Evolutionary conservation across 2,113 vertebrate species (phyloP).

Genomic region (Scatophagus argus): DNA sequence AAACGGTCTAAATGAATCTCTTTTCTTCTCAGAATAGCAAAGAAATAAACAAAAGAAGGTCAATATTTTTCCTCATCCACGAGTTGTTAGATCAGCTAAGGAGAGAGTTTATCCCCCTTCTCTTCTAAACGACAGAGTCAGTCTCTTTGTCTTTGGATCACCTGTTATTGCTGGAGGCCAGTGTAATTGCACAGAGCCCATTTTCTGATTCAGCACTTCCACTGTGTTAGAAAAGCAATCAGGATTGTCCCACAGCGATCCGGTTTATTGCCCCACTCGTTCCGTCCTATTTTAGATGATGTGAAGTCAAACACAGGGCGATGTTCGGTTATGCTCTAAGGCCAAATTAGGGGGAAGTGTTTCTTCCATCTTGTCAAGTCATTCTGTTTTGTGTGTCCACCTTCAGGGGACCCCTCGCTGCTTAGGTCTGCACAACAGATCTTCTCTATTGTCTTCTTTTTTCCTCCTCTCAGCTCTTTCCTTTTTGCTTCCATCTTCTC

Average conservation of each 20-base stretch:
- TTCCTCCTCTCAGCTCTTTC: neutral
- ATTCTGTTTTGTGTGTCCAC: neutral
- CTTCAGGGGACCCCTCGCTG: slow-evolving; percentile 19
- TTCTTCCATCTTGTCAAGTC: slow-evolving; percentile 23
- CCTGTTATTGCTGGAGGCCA: slow-evolving; percentile 49
- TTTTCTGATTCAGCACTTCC: slow-evolving; percentile 69
- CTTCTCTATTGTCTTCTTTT: slow-evolving; percentile 42
- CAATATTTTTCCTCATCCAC: slow-evolving; percentile 34
- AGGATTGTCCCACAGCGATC: slow-evolving; percentile 50
- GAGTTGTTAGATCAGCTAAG: slow-evolving; percentile 37
- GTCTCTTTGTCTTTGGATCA: slow-evolving; percentile 43
- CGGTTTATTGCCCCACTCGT: slow-evolving; percentile 53
- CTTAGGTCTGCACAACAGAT: slow-evolving; percentile 51
- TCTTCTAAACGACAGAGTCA: slow-evolving; percentile 25
- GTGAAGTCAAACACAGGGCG: slow-evolving; percentile 34
- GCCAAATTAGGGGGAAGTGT: slow-evolving; percentile 31
- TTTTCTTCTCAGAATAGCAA: neutral
- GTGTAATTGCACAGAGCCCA: slow-evolving; percentile 45
- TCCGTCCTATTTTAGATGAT: slow-evolving; percentile 56
- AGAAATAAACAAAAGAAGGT: slow-evolving; percentile 33
- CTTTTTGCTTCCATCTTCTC: neutral
- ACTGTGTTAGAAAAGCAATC: slow-evolving; percentile 63
- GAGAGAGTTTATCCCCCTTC: neutral
- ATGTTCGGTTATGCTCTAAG: slow-evolving; percentile 34
- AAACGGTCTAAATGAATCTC: slow-evolving; percentile 22